Base-by-base conservation (phyloP, 2,797 vertebrate genomes). In the Trichosurus vulpecula region DNA sequence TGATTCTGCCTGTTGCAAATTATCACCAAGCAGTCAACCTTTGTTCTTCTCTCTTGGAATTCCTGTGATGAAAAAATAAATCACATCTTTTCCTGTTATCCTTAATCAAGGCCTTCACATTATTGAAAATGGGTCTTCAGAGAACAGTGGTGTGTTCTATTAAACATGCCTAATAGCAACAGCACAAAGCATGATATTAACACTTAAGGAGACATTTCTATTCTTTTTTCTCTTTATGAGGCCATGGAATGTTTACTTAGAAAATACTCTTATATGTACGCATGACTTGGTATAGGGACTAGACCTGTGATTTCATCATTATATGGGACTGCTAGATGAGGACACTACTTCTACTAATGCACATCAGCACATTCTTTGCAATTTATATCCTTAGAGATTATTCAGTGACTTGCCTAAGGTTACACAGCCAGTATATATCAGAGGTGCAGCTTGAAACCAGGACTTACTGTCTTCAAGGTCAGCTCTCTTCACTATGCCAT, bases 91-190 rank as follows among this genome's bases (percentile, higher is more conserved):
- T 27, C 6, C 12, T 6, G 92, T 1, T 96, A 2, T 93, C 96
- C 61, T 66, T 92, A 93, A 91, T 54, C 89, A 53, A 55, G 25
- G 27, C 16, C 51, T 95, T 93, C 6, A 66, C 91, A 94, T 91
- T 51, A n/a, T 93, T 94, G n/a, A 94, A 91, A 95, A 87, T 4
- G 55, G 57, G 1, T 92, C 53, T 89, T 96, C 96, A 91, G 90
- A 27, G 94, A 57, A 87, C 30, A 35, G 89, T 90, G 51, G 30
- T 89, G 6, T 35, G 90, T 90, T 30, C 53, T 92, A 4, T 94
- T 94, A 94, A 93, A 81, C 74, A 58, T 57, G 29, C 35, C 66
- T 19, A 91, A 90, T 57, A 74, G 91, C 35, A 95, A 94, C 90
- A 95, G 53, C 54, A 19, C 47, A 54, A 54, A 91, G 41, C 19